A percentile compares a stretch with the other conserved stretches of the same genome.
Evolutionary conservation across 2,888 invertebrate genomes (phyloP).

Genomic region (Teleiodes luculella): DNA sequence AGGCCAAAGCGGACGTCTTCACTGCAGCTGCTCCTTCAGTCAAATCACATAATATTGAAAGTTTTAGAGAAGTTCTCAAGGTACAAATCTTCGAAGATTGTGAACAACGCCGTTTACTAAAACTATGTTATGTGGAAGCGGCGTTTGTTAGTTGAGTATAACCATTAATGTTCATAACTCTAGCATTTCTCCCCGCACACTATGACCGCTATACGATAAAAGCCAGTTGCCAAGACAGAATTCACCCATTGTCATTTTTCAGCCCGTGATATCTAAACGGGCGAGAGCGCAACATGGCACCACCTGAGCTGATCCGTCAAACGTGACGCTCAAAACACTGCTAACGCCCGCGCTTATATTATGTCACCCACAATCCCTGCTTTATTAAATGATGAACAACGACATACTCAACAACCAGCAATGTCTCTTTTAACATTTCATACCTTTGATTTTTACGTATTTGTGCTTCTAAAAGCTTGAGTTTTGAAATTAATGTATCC

Average conservation of each 20-base stretch:
- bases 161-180: conserved; percentile 20
- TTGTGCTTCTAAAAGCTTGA: background rate
- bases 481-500: background rate
- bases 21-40: conserved; percentile 4
- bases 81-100: background rate
- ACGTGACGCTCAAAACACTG: conserved; percentile 27
- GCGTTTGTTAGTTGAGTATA: conserved; percentile 20
- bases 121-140: conserved; percentile 23
- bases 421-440: background rate
- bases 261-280: conserved; percentile 37
- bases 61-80: background rate
- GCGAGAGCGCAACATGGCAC: conserved; percentile 21
- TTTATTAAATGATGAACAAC: conserved; percentile 3
- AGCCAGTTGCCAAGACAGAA: conserved; percentile 44
- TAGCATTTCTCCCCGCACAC: background rate
- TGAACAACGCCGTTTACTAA: background rate
- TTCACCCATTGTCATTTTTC: conserved; percentile 47
- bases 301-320: conserved; percentile 46
- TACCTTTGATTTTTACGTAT: background rate
- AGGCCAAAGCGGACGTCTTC: conserved; percentile 10
- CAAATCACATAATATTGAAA: background rate
- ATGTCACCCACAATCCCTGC: conserved; percentile 24
- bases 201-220: conserved; percentile 38
- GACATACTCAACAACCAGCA: background rate
- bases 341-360: conserved; percentile 32